Percentiles rank a stretch among this genome's conserved stretches.
phyloP scores from a whole-genome alignment of 2,113 vertebrate genomes.

The Osmerus eperlanus region DNA sequence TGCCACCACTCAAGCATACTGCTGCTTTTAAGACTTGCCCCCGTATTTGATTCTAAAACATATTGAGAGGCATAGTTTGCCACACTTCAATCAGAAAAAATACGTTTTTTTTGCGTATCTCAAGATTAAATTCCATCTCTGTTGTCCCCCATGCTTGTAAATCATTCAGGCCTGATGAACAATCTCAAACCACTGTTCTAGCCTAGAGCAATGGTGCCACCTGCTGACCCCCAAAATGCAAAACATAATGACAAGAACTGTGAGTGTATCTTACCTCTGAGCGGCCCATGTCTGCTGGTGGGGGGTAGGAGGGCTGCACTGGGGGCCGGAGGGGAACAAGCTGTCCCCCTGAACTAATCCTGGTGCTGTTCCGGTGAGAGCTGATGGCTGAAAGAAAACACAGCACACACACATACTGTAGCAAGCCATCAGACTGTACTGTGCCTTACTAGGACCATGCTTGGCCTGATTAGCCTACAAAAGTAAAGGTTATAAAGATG shows the following conservation, averaged over 20 bases:
- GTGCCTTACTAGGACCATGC: too few relatives aligned
- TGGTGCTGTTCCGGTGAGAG: conserved; percentile 55
- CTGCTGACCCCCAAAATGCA: conserved; percentile 9
- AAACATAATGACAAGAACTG: neutral
- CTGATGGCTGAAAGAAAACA: neutral
- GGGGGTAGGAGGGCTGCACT: conserved; percentile 11
- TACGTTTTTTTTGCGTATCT: too few relatives aligned
- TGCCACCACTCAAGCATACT: neutral
- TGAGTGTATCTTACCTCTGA: conserved; percentile 33
- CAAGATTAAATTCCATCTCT: too few relatives aligned
- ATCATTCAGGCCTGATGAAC: too few relatives aligned
- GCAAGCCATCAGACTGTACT: neutral
- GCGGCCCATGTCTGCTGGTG: conserved; percentile 4
- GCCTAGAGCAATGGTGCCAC: conserved; percentile 18
- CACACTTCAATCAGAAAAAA: too few relatives aligned
- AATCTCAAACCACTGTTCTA: too few relatives aligned
- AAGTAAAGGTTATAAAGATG: too few relatives aligned
- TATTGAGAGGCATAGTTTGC: too few relatives aligned
- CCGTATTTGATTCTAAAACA: too few relatives aligned
- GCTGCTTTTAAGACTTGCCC: too few relatives aligned
- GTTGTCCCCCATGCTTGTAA: too few relatives aligned
- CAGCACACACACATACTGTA: neutral
- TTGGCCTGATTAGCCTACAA: too few relatives aligned
- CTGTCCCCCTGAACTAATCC: conserved; percentile 57
- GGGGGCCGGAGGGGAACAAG: conserved; percentile 60